Percentiles rank a stretch among this genome's conserved stretches.
phyloP scores from a whole-genome alignment of 2,113 vertebrate species.

The Coptodon bakossiorum region DNA sequence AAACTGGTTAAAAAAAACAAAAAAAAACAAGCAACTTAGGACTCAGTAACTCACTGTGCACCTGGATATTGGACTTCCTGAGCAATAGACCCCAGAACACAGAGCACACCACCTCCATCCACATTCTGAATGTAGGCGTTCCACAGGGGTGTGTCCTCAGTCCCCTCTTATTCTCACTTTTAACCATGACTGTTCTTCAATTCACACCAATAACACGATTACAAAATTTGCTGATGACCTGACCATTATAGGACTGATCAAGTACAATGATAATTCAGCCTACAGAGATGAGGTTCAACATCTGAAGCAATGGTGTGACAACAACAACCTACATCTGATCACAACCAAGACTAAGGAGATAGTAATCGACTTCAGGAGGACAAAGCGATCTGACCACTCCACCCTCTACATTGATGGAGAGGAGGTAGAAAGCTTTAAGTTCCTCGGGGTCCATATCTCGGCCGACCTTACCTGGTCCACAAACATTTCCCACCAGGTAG shows the following conservation, averaged over 20 bases:
- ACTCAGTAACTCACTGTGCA: neutral
- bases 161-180: neutral
- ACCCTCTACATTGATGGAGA: too few relatives aligned
- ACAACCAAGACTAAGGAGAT: too few relatives aligned
- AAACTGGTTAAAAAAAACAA: neutral
- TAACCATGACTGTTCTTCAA: neutral
- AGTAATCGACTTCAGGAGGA: too few relatives aligned
- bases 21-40: neutral
- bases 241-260: neutral
- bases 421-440: too few relatives aligned
- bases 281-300: neutral
- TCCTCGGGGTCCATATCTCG: too few relatives aligned
- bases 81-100: neutral
- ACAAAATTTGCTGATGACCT: neutral
- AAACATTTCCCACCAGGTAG: too few relatives aligned
- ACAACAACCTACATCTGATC: too few relatives aligned
- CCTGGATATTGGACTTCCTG: neutral
- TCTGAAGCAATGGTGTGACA: neutral
- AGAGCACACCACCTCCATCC: neutral
- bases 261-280: neutral
- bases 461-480: too few relatives aligned
- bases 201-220: neutral
- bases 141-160: fast-evolving
- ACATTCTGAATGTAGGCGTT: neutral
- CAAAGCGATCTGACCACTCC: too few relatives aligned